Base-by-base conservation (phyloP, 2,888 invertebrate genomes). In the Synergus itoensis region DNA sequence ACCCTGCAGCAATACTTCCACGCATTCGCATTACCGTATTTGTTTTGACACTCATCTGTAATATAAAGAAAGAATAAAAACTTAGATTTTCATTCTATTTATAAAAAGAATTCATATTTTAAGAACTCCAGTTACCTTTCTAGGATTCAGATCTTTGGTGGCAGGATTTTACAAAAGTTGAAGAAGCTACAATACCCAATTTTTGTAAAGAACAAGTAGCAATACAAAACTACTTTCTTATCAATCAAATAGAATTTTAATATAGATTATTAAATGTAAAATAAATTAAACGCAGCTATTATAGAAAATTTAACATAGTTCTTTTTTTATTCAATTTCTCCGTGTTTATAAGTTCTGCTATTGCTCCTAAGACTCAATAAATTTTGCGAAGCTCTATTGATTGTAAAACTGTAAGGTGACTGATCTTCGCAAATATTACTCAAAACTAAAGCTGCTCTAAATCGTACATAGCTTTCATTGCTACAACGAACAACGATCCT, bases 1-100 rank as follows among this genome's bases (percentile, higher is more conserved):
- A 99, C 99, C 93, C 96, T 96, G 93, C 99, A 99, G 92, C 99
- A 99, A 93, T 98, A 98, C 92, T 98, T 97, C 99, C 99, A 99
- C 69, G 99, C 98, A 94, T 99, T 99, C 77, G 98, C 96, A 94
- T 99, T 99, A 45, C 99, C 99, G 94, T 99, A 99, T 93, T 99
- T 99, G 86, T 96, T 98, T 91, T 98, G 96, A 93, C 99, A 99
- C 93, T 99, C 99, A 94, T 99, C 96, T 95, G 90, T 65, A 92
- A 92, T 81, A 81, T 80, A 81, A 82, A 82, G 57, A 77, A 2
- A 21, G 57, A 67, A 76, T 53, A 79, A 73, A 63, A 63, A 45
- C 18, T 67, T 7, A n/a, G n/a, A 18, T n/a, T n/a, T n/a, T 8
- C 53, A 53, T 53, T 53, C n/a, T 8, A 53, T 53, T n/a, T 7